phyloP scores from a whole-genome alignment of 2,797 vertebrate genomes.

The Lacerta agilis region DNA sequence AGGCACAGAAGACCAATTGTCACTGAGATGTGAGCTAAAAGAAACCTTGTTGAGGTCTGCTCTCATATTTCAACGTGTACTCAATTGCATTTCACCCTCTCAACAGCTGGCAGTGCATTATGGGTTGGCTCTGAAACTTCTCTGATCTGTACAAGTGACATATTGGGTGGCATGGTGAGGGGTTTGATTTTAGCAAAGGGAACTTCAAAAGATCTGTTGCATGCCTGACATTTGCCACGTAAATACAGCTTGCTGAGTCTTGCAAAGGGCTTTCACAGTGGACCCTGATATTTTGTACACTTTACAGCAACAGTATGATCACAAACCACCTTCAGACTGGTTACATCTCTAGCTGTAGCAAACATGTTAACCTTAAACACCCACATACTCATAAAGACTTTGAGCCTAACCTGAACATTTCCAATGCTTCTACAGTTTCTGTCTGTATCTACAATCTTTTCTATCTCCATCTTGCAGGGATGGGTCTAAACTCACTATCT shows the following conservation, averaged over 20 bases:
- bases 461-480: neutral
- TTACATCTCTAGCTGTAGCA: slow-evolving; percentile 7
- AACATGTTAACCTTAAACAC: neutral
- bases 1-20: no score
- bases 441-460: neutral
- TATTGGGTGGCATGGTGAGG: neutral
- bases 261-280: neutral
- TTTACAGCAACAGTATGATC: neutral
- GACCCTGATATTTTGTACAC: neutral
- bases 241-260: neutral
- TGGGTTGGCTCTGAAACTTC: no score
- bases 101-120: no score
- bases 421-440: neutral
- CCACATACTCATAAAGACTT: slow-evolving; percentile 5
- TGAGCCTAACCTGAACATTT: neutral
- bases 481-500: neutral
- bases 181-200: neutral
- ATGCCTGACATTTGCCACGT: neutral
- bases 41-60: no score
- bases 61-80: no score
- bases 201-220: neutral
- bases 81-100: no score
- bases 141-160: no score
- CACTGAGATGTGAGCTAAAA: neutral
- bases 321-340: neutral